These are phyloP conservation scores for Pemphigus obesinymphae DNA, from an alignment of 1,140 invertebrate species.

Conservation along the genomic window DNA sequence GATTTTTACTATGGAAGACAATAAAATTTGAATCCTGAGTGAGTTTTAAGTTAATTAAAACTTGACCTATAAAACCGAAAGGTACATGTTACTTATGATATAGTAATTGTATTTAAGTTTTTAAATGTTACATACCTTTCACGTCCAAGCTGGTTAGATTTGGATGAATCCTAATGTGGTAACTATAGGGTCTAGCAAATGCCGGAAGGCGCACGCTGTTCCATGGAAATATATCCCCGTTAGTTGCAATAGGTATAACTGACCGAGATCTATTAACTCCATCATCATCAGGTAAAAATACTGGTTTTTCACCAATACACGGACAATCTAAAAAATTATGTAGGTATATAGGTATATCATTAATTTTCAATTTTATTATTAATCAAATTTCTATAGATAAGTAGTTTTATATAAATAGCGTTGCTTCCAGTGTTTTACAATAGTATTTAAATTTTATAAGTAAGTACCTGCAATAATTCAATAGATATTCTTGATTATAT, in stretches of 20 bases:
- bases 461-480: no score
- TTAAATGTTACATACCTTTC: constrained; percentile 59
- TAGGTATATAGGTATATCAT: no score
- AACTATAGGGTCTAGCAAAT: constrained; percentile 73
- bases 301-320: constrained; percentile 63
- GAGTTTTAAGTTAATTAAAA: constrained; percentile 77
- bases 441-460: no score
- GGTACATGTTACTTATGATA: neutral
- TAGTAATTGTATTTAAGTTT: neutral
- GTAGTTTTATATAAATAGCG: no score
- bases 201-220: constrained; percentile 76
- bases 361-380: no score
- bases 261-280: constrained; percentile 55
- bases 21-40: constrained; percentile 81
- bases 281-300: constrained; percentile 59
- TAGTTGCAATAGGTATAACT: constrained; percentile 62
- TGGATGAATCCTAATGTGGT: constrained; percentile 86
- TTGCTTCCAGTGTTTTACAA: no score
- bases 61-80: constrained; percentile 62
- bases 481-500: no score
- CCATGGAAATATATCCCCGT: constrained; percentile 80
- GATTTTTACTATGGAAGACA: constrained; percentile 83
- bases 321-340: constrained; percentile 65
- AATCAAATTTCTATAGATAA: no score
- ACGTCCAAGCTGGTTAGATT: constrained; percentile 85